Base-by-base conservation (phyloP, 35 echinoderm and acorn worm genomes). In the Chiridota heheva region DNA sequence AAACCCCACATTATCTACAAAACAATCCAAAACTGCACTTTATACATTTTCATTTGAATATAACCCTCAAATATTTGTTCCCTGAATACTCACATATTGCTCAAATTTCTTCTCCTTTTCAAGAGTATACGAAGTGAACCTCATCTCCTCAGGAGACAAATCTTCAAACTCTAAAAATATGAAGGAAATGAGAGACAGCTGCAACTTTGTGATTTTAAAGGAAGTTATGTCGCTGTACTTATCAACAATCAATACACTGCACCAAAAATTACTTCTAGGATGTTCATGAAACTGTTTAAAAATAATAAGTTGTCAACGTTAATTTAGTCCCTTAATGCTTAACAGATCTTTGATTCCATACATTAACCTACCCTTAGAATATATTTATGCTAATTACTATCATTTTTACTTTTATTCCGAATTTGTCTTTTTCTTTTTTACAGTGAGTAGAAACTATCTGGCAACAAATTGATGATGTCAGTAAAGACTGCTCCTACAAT, bases 91-190 rank as follows among this genome's bases (percentile, higher is more conserved):
- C 81, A 89, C 91, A 65, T 95, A 88, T 80, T 89, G 78, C 2
- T 95, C 86, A 76, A 89, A 95, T 71, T 82, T 88, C 6, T 89
- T 89, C 17, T 84, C 66, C 56, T 95, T 95, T 39, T 73, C 91
- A 59, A 86, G 81, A 0, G 33, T 32, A 73, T 95, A 89, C 1
- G 86, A 86, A 48, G 77, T 46, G 40, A 71, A 75, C 37, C 81
- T 37, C 24, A 89, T 5, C 28, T 95, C 91, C 32, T 95, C 86
- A 36, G 72, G 86, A 5, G 86, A 89, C 36, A 89, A 59, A 67
- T 95, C 91, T 72, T 89, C 80, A 66, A 95, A 80, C 25, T 86
- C 91, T 91, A 53, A 85, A 27, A 44, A 48, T 17, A 3, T 59
- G 61, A 62, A 63, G 33, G 63, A 26, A 40, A 24, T 44, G 27